Percentiles rank a stretch among this genome's conserved stretches.
These are phyloP conservation scores for Chascanopsetta lugubris DNA, from an alignment of 2,113 vertebrate species.

Conservation along the genomic window DNA sequence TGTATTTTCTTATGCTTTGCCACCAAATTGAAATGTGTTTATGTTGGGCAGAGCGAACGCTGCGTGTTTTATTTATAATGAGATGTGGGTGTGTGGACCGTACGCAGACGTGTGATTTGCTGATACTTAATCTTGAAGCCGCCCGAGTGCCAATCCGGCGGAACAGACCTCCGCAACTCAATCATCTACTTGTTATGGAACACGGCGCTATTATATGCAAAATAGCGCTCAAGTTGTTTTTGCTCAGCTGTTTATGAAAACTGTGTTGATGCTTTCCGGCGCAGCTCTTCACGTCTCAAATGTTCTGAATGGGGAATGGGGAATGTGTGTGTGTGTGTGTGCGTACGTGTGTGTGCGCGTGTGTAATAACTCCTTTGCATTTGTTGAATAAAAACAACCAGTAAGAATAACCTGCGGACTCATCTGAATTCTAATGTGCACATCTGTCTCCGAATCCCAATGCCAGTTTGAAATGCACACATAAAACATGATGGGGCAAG, in stretches of 20 bases:
- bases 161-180: constrained; percentile 32
- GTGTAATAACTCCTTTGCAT: constrained; percentile 38
- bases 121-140: constrained; percentile 42
- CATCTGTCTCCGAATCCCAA: not conserved
- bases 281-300: constrained; percentile 1
- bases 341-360: constrained; percentile 11
- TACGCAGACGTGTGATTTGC: constrained; percentile 32
- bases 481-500: not conserved
- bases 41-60: constrained; percentile 12
- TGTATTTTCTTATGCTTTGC: constrained; percentile 30
- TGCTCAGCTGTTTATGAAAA: not conserved
- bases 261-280: constrained; percentile 3
- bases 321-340: constrained; percentile 7
- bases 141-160: constrained; percentile 56
- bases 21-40: constrained; percentile 29
- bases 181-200: constrained; percentile 38
- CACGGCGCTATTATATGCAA: constrained; percentile 40
- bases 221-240: constrained; percentile 12
- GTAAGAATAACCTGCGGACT: not conserved
- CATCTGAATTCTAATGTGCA: not conserved
- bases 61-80: constrained; percentile 16
- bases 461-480: not conserved
- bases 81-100: constrained; percentile 9
- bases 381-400: constrained; percentile 42
- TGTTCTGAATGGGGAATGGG: constrained; percentile 18